Base-by-base conservation (phyloP, 2,797 vertebrate species). In the Sarcoramphus papa region DNA sequence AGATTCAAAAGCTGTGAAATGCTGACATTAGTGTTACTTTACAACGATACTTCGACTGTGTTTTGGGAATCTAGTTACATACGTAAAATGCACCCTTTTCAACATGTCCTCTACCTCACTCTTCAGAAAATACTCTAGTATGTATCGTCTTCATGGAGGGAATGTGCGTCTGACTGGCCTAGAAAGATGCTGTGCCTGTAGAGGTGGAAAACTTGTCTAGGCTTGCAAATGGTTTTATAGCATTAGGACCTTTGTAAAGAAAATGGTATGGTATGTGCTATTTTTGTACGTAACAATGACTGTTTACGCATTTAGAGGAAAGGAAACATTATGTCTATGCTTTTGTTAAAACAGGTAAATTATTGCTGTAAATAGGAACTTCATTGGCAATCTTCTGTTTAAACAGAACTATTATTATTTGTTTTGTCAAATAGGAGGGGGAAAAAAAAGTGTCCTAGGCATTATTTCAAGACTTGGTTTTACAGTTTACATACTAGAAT, bases 241-340 rank as follows among this genome's bases (percentile, higher is more conserved):
- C 9, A 23, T 43, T 54, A 63, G 20, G 13, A 18, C 5, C 2
- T 70, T 54, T 86, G 13, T 59, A 35, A 77, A 67, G 47, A 62
- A 65, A 65, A 62, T 37, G 0, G 4, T 50, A 15, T 2, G 2
- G 6, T 40, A 4, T 70, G 16, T 33, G 21, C 5, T 85, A 6
- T 43, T 87, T 74, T 59, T 75, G 10, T 35, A n/a, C 2, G 2
- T 78, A 56, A 33, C 8, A 22, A 23, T 68, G 24, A 21, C 14
- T 68, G 10, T 22, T 35, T 57, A 5, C 77, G 19, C 16, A 18
- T 48, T 59, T 59, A 25, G 9, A 76, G 25, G 28, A 65, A 69
- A 65, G 3, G 24, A 87, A 79, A 54, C 10, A 41, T 22, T 88
- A 22, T 35, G 13, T 40, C 7, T 16, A 10, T 60, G 35, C 25